Evolutionary conservation across 2,888 invertebrate species (phyloP), one percentile per base, ranked within the genome.

Genomic region (Dasypogon diadema): DNA sequence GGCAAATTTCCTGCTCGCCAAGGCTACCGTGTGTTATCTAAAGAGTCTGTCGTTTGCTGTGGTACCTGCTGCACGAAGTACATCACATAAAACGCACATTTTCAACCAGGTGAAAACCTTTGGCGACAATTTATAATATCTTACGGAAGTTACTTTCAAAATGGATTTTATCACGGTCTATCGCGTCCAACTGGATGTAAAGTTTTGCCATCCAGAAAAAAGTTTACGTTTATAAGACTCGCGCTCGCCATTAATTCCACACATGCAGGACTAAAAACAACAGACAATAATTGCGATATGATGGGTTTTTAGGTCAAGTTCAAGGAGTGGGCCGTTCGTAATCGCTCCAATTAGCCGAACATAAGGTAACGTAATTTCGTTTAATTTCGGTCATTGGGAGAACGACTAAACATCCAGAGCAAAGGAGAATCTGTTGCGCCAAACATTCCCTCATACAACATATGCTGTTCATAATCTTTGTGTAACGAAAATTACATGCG

Each of bases 291-390:
- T 73, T 73, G 26, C 22, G 46, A 26, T 12, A 30, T 70, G 54
- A 54, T 70, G 54, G 54, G 26, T 70, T 70, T 70, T 70, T 70
- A 34, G 70, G 70, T 70, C 70, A 70, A 70, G 70, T 70, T 70
- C 70, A 70, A 70, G 54, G 70, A 70, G 54, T 16, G 51, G 30
- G 24, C 30, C 51, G n/a, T n/a, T n/a, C n/a, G 2, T 70, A 70
- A 70, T 70, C 34, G 54, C 54, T 54, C 34, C 70, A 54, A 70
- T 70, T 70, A 70, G 21, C 21, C 48, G 46, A 65, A 65, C 65
- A 65, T 65, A 65, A 65, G 65, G 65, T 46, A 65, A 65, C 65
- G 24, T 65, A 65, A 65, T 65, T 65, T 21, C 37, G 24, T 37
- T 65, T 65, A 48, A 65, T 65, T 65, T 65, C 14, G 22, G 21